Conservation (phyloP, 1,140 invertebrate species). For the Macrostomum lignano region DNA sequence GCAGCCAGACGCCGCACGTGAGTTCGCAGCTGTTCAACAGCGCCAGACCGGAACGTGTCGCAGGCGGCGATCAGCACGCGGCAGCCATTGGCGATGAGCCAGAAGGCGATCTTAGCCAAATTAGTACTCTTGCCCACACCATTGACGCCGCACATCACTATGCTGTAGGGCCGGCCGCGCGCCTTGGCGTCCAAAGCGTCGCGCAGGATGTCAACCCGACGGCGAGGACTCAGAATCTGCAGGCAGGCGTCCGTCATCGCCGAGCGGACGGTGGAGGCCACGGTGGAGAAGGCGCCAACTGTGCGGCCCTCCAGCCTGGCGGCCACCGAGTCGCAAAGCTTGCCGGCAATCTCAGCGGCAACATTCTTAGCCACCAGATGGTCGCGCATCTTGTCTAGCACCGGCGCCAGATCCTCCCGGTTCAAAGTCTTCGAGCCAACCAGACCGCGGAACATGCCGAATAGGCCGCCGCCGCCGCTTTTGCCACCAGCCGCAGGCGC, state of each 20-base stretch:
- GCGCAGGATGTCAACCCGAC: conserved; percentile 75
- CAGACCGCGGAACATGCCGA: no score
- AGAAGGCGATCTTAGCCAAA: conserved; percentile 94
- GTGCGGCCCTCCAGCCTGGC: conserved; percentile 71
- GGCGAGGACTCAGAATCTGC: conserved; percentile 66
- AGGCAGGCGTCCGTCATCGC: conserved; percentile 36
- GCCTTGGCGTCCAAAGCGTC: conserved; percentile 64
- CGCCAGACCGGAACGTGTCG: conserved; percentile 92
- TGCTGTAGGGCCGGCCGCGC: conserved; percentile 53
- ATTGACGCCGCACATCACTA: conserved; percentile 95
- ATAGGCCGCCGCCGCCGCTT: no score
- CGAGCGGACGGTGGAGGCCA: conserved; percentile 46
- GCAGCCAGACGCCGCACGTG: conserved; percentile 75
- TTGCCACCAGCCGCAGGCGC: no score
- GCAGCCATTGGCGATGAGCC: conserved; percentile 89
- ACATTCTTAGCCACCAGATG: conserved; percentile 75
- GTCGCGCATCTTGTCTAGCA: conserved; percentile 73
- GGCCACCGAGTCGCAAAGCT: conserved; percentile 74
- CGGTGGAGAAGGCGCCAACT: conserved; percentile 48
- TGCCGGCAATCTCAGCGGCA: conserved; percentile 66
- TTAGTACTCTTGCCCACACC: conserved; percentile 98
- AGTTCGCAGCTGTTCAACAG: conserved; percentile 85
- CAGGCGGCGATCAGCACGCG: conserved; percentile 87
- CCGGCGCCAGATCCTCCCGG: conserved; percentile 45
- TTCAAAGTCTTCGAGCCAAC: no score